Conservation (phyloP, 2,797 vertebrate genomes). For the Buceros bicornis region DNA sequence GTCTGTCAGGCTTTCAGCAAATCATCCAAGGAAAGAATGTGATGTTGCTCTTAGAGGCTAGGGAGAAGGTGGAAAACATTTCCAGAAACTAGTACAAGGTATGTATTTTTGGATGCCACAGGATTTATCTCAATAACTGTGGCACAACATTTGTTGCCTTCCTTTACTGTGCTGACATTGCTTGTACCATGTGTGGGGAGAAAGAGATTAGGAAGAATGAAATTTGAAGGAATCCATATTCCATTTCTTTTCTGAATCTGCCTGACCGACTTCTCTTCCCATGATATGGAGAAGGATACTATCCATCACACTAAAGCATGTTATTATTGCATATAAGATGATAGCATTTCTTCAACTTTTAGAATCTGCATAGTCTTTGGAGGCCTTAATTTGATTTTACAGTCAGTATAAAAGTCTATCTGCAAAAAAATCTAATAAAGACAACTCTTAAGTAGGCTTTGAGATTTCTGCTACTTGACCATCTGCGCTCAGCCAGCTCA, state of each 20-base stretch:
- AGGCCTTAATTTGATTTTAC: neutral
- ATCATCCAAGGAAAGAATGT: neutral
- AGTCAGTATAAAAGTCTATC: neutral
- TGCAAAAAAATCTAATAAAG: neutral
- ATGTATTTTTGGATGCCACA: neutral
- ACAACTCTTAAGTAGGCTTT: neutral
- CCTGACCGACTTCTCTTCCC: neutral
- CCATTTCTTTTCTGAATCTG: neutral
- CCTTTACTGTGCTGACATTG: neutral
- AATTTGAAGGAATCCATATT: fast-evolving
- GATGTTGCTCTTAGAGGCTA: fast-evolving
- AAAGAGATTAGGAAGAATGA: neutral
- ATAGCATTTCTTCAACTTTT: fast-evolving
- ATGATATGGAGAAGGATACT: neutral
- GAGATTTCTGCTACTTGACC: neutral
- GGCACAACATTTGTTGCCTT: neutral
- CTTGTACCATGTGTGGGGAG: neutral
- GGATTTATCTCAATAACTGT: neutral
- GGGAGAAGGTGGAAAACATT: neutral
- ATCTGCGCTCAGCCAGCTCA: neutral
- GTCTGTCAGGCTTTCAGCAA: neutral
- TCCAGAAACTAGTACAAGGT: neutral
- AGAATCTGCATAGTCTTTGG: neutral
- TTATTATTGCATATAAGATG: neutral
- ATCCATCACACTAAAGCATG: neutral